Conservation (phyloP, 2,797 vertebrate genomes). For the Darevskia nairensis region DNA sequence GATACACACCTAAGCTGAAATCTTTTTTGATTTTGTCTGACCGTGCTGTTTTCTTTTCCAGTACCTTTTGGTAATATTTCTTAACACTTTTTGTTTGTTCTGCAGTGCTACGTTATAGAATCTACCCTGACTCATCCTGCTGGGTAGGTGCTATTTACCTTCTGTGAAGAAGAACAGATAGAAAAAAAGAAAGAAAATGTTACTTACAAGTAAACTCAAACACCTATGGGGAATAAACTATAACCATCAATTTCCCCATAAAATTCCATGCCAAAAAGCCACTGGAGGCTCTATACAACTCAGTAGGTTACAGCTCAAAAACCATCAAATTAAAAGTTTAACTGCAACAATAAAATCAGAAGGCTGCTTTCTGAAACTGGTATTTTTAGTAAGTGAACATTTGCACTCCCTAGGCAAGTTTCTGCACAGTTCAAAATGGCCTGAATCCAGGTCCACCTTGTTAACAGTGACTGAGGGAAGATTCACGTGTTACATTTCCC, state of each 20-base stretch:
- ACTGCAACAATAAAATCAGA: conserved; percentile 54
- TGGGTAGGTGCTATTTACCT: conserved; percentile 40
- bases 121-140: conserved; percentile 41
- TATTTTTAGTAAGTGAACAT: conserved; percentile 51
- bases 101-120: conserved; percentile 24
- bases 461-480: accelerated
- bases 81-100: conserved; percentile 31
- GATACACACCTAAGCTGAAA: conserved; percentile 12
- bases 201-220: conserved; percentile 53
- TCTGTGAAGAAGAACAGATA: conserved; percentile 43
- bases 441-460: not conserved
- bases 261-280: conserved; percentile 30
- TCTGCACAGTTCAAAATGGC: conserved; percentile 24
- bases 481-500: not conserved
- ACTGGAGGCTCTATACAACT: conserved; percentile 37
- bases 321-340: conserved; percentile 59
- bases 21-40: conserved; percentile 5
- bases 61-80: conserved; percentile 28
- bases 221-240: conserved; percentile 28
- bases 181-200: conserved; percentile 46
- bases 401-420: conserved; percentile 20
- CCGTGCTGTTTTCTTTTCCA: conserved; percentile 28
- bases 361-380: conserved; percentile 38
- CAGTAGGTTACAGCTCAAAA: conserved; percentile 32
- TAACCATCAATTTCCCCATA: conserved; percentile 51